Evolutionary conservation across 2,113 vertebrate genomes (phyloP).

Genomic region (Neogobius melanostomus): DNA sequence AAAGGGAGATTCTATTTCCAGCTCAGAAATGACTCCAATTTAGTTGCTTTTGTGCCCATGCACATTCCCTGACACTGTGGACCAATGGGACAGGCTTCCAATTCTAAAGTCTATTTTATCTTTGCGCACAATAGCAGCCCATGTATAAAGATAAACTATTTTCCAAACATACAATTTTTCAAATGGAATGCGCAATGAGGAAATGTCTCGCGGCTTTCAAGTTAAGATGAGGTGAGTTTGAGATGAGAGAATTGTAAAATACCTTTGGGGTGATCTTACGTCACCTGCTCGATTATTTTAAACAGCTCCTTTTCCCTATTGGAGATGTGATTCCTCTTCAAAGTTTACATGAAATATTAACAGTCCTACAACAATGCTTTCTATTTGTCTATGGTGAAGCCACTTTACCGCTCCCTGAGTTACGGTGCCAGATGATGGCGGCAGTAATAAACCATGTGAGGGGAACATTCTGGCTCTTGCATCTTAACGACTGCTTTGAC

Average conservation of each 20-base stretch:
- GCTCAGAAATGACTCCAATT: conserved; percentile 13
- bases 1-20: conserved; percentile 5
- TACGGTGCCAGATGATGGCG: neutral
- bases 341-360: conserved; percentile 1
- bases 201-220: neutral
- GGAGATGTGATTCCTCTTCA: neutral
- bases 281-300: neutral
- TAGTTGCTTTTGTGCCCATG: conserved; percentile 9
- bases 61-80: conserved; percentile 3
- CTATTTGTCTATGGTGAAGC: neutral
- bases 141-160: conserved; percentile 2
- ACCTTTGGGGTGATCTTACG: neutral
- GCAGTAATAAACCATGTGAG: neutral
- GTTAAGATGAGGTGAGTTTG: conserved; percentile 5
- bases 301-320: conserved; percentile 1
- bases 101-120: conserved; percentile 4
- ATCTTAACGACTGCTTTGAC: conserved; percentile 11
- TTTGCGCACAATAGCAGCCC: neutral
- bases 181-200: conserved; percentile 3
- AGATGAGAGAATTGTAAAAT: conserved; percentile 1
- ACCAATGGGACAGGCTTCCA: conserved; percentile 14
- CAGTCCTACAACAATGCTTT: neutral
- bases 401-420: neutral
- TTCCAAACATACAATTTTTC: conserved; percentile 6
- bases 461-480: neutral